Evolutionary conservation across 2,797 vertebrate species (phyloP), one percentile per base, ranked within the genome.

Genomic region (Typhlichthys subterraneus): DNA sequence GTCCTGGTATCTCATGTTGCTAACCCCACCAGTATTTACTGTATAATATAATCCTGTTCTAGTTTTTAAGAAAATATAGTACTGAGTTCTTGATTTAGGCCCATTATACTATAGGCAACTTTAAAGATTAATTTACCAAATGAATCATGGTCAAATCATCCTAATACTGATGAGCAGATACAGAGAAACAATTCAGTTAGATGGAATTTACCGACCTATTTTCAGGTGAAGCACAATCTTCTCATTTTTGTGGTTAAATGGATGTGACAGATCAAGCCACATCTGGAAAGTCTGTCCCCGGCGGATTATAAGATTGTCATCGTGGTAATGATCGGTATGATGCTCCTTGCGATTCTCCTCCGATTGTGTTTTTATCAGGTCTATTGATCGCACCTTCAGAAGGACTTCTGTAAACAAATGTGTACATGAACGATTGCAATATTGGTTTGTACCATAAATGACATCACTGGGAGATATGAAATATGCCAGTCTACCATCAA

Each of bases 261-360:
- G 75, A 56, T 89, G 87, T 8, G 91, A 91, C 54, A 95, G 83
- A 1, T 84, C 85, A 1, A 96, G 69, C 81, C 87, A 80, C 73
- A 96, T 80, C 53, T 88, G 74, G 70, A 97, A 96, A 0, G 68
- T 89, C 80, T 96, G 94, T 5, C 95, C 95, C 1, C 95, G 91
- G 19, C 95, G 94, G 42, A 97, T 59, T 5, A 97, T 91, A 9
- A 94, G 87, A 38, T 92, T 59, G 0, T 95, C 73, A 0, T 85
- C 90, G 29, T 93, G 92, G 61, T 88, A 97, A 45, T 88, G 88
- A 2, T 96, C 61, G 0, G 95, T 96, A 82, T 91, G 93, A 70
- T 97, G 95, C 50, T 89, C 82, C 1, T 14, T 72, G 3, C 92
- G 92, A 66, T 93, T 95, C 55, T 65, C 68, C 1, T 83, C 90